Evolutionary conservation across 2,888 invertebrate species (phyloP).

Genomic region (Strigamia crassipes): DNA sequence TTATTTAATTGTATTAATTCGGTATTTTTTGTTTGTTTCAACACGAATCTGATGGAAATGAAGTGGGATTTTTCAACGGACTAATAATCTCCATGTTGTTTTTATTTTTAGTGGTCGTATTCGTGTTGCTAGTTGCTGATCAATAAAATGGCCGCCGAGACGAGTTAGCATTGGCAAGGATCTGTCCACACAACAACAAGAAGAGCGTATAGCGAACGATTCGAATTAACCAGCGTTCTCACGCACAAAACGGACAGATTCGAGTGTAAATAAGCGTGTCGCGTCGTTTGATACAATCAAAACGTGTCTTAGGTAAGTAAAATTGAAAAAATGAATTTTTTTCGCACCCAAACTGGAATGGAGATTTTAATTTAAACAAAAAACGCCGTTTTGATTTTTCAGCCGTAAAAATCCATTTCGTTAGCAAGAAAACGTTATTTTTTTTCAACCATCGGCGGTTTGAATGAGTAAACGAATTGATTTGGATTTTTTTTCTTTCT

Average conservation of each 20-base stretch:
- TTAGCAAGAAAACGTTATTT: background rate
- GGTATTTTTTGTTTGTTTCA: background rate
- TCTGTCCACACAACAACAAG: background rate
- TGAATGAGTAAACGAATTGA: background rate
- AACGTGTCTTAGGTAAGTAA: background rate
- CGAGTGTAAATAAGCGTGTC: background rate
- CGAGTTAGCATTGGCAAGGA: background rate
- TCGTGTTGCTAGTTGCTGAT: background rate
- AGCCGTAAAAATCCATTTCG: background rate
- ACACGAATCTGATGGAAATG: background rate
- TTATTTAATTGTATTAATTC: background rate
- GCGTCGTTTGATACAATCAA: background rate
- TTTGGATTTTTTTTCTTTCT: background rate
- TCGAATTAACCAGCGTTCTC: background rate
- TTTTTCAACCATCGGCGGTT: background rate
- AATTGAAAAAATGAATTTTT: background rate
- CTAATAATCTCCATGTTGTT: background rate
- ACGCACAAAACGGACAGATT: background rate
- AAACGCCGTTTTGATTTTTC: background rate
- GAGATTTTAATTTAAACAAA: background rate
- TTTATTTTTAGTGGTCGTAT: background rate
- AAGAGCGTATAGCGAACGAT: background rate
- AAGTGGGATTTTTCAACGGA: background rate
- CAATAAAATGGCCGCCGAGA: constrained; percentile 2
- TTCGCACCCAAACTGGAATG: background rate